Evolutionary conservation across 2,888 invertebrate genomes (phyloP).

Genomic region (Bugulina stolonifera): DNA sequence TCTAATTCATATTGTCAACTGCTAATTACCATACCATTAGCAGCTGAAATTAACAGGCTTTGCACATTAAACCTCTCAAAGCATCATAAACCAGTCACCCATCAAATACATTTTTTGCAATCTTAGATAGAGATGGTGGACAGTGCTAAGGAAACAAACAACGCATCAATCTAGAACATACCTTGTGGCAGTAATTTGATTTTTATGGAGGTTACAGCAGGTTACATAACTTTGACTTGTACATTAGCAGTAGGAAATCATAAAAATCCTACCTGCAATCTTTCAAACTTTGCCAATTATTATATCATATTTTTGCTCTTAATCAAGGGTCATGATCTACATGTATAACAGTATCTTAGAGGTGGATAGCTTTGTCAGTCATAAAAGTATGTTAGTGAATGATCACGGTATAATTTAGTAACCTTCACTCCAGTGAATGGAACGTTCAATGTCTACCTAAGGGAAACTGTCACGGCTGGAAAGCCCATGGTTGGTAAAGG

Average conservation of each 20-base stretch:
- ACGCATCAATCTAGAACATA: not conserved
- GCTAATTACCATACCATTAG: not conserved
- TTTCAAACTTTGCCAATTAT: not conserved
- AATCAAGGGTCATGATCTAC: no score
- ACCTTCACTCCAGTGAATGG: no score
- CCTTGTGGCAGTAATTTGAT: not conserved
- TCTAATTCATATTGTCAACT: not conserved
- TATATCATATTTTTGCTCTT: no score
- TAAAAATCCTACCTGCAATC: not conserved
- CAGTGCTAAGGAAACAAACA: not conserved
- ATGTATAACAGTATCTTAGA: no score
- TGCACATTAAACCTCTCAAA: conserved; percentile 11
- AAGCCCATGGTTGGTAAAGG: no score
- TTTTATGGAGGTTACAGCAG: not conserved
- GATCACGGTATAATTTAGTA: no score
- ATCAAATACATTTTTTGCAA: no score
- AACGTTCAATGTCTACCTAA: no score
- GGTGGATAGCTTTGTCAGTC: no score
- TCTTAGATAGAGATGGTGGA: not conserved
- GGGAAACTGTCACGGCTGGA: no score
- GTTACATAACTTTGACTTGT: not conserved
- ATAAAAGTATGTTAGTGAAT: no score
- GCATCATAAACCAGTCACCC: not conserved
- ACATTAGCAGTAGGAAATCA: not conserved
- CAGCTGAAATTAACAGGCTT: conserved; percentile 20